These are phyloP conservation scores for Willowsia nigromaculata DNA, from an alignment of 2,888 invertebrate species.

Conservation along the genomic window DNA sequence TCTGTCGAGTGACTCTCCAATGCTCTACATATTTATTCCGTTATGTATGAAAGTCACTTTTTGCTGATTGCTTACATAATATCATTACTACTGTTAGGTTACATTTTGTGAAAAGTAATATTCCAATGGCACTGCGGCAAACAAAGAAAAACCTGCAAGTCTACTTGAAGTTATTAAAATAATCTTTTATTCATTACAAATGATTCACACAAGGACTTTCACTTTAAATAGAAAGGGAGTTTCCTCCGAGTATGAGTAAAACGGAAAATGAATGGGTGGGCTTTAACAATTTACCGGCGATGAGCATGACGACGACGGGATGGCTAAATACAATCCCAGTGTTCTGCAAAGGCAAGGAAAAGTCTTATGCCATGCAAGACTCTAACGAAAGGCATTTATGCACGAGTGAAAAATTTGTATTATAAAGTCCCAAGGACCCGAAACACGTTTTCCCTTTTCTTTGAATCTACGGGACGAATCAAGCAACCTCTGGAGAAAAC, in stretches of 20 bases:
- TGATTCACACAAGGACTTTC: neutral
- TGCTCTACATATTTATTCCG: neutral
- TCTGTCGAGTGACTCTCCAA: conserved; percentile 37
- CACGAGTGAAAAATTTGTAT: conserved; percentile 15
- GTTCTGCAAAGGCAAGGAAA: neutral
- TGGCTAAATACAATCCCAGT: neutral
- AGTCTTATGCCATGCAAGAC: neutral
- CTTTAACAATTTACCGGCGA: neutral
- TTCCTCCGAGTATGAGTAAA: neutral
- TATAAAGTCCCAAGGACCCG: neutral
- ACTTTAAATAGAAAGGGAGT: neutral
- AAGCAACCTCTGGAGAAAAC: neutral
- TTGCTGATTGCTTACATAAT: conserved; percentile 34
- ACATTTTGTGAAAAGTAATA: neutral
- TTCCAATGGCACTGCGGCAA: neutral
- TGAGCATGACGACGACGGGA: neutral
- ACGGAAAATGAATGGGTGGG: neutral
- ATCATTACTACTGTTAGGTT: too few relatives aligned
- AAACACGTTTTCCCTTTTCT: conserved; percentile 20
- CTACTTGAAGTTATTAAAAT: conserved; percentile 46
- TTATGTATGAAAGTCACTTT: conserved; percentile 24
- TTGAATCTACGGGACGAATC: neutral
- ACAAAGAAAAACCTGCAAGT: neutral
- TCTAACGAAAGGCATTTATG: neutral
- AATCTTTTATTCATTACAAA: conserved; percentile 60